Evolutionary conservation across 1,140 invertebrate genomes (phyloP), one percentile per base, ranked within the genome.

Genomic region (Akabosia matsudoensis): DNA sequence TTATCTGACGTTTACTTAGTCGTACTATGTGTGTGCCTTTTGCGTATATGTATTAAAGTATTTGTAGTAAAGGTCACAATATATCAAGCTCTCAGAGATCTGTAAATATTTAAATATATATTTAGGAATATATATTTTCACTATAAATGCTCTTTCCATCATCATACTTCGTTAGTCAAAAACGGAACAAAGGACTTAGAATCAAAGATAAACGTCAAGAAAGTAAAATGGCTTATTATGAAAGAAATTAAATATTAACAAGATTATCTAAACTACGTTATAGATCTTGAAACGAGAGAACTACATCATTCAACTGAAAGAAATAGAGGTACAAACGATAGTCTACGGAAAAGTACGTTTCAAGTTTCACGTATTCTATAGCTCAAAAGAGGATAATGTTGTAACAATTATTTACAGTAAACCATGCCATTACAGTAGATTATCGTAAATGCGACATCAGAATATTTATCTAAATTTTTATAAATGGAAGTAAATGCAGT

Each of bases 51-150:
- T 45, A 45, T 7, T 45, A 45, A 10, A 10, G 37, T 45, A 61
- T 61, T n/a, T 61, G 24, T 61, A 61, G 54, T 61, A 61, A 61
- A 61, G 54, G 54, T 61, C 54, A 61, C 54, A 61, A 61, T 13
- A 61, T 61, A 61, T 61, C 54, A 61, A 61, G 54, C 54, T 61
- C 54, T 61, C 54, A 61, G 54, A 61, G 54, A 61, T 61, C 54
- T 61, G 54, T 61, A 61, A n/a, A 61, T n/a, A 61, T 51, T 13
- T 51, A 51, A n/a, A n/a, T 45, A 61, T 61, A 61, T 61, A 22
- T 16, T 61, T 10, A 14, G 14, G 14, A 14, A n/a, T 61, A n/a
- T 61, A 61, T 61, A 61, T 61, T 61, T n/a, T 61, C 54, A 14
- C 54, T 61, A 61, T 61, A 61, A 61, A 61, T 61, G 13, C 54